Base-by-base conservation (phyloP, 2,113 vertebrate genomes). In the Salvelinus sp. region DNA sequence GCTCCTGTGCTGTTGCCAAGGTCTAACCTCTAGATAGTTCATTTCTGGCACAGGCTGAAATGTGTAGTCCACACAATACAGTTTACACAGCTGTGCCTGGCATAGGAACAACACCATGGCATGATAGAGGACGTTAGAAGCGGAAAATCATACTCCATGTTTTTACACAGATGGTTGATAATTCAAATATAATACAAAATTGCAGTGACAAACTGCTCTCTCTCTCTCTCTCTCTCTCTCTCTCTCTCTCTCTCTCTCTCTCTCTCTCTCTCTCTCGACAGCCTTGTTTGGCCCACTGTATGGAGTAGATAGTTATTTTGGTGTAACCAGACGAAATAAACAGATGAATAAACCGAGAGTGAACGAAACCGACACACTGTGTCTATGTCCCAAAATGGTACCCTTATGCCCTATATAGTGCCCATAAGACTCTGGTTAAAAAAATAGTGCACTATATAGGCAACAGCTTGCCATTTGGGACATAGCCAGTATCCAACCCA, bases 111-210 rank as follows among this genome's bases (percentile, higher is more conserved):
- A 20, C 20, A 20, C 54, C 54, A 57, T 23, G 2, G 18, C n/a
- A 22, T 10, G 9, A 7, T 22, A 22, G 13, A 62, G 54, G 54
- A 18, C 14, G 54, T 57, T 57, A 6, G 54, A 57, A 57, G 20
- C 18, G 54, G 54, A 57, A 57, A 57, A 7, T 57, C 20, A 13
- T 22, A 62, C 10, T 62, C 54, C 6, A 57, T 57, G 54, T 16
- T 57, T 14, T 44, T 14, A 7, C 58, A 22, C n/a, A 1, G 58
- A 62, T n/a, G 58, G 58, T 22, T 7, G n/a, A 23, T 22, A 62
- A 22, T 6, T 23, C n/a, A 62, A 23, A 62, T n/a, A 62, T 7
- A 88, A 84, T 81, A 82, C 79, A 82, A 84, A 71, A 87, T 76
- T 87, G 84, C 85, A 85, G 74, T 79, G 58, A 60, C 58, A 62